Percentiles rank a stretch among this genome's conserved stretches.
These are phyloP conservation scores for Frankliniella fusca DNA, from an alignment of 2,888 invertebrate genomes.

Conservation along the genomic window DNA sequence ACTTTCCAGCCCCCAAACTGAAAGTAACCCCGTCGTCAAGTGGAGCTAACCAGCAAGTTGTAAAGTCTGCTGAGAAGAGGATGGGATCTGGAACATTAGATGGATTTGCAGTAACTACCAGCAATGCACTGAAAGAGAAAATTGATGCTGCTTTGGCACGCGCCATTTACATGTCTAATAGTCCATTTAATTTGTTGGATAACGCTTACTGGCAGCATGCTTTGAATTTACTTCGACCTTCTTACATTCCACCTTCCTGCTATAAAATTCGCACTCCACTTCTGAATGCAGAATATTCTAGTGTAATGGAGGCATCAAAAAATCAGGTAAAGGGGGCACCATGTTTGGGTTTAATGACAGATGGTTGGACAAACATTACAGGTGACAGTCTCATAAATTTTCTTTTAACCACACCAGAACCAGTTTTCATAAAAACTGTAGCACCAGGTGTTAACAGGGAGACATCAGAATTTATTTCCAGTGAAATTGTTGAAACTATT, in stretches of 20 bases:
- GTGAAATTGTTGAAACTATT: background rate
- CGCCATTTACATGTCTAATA: background rate
- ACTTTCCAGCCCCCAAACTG: too few relatives aligned
- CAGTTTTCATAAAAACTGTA: background rate
- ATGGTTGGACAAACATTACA: background rate
- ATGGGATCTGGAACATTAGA: background rate
- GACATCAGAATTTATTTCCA: background rate
- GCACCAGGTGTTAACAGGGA: background rate
- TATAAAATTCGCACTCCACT: background rate
- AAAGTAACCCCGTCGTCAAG: background rate
- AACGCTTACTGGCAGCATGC: constrained; percentile 7
- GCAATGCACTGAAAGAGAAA: background rate
- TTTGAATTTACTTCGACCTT: background rate
- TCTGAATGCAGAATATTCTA: background rate
- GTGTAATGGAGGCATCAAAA: background rate
- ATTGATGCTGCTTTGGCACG: background rate
- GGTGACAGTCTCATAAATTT: background rate
- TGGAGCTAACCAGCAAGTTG: background rate
- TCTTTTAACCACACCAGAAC: background rate
- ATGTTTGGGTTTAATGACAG: background rate
- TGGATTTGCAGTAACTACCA: background rate
- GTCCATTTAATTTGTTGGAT: background rate
- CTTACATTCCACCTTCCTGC: background rate
- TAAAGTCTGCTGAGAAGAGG: background rate
- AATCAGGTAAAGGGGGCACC: background rate